phyloP scores from a whole-genome alignment of 2,113 vertebrate genomes.

The Aramus guarauna region DNA sequence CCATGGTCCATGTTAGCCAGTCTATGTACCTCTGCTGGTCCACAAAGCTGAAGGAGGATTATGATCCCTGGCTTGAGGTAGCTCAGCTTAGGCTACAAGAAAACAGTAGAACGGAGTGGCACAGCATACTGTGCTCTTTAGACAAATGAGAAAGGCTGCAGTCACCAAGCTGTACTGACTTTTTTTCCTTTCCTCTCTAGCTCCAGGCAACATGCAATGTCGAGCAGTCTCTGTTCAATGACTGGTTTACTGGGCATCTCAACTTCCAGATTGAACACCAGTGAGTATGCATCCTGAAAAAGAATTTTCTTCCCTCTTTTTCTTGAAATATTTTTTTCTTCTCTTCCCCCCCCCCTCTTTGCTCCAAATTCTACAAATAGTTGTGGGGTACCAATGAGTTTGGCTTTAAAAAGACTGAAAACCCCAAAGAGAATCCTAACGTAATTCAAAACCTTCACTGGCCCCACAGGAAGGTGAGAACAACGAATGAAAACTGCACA shows the following conservation, averaged over 20 bases:
- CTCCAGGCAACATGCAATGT: slow-evolving; percentile 71
- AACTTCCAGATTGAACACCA: slow-evolving; percentile 82
- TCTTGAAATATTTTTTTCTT: no score
- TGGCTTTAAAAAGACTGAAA: neutral
- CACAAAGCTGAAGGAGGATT: neutral
- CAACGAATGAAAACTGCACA: neutral
- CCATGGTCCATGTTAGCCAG: neutral
- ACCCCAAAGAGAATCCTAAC: neutral
- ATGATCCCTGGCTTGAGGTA: neutral
- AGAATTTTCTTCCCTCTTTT: neutral
- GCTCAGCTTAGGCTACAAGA: neutral
- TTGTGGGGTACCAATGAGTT: neutral
- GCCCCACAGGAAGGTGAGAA: neutral
- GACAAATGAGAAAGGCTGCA: neutral
- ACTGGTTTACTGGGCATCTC: slow-evolving; percentile 80
- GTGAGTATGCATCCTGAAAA: slow-evolving; percentile 46
- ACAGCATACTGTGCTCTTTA: neutral
- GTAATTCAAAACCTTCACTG: neutral
- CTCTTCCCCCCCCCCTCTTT: accelerated
- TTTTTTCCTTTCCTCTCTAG: neutral
- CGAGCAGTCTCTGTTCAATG: slow-evolving; percentile 76
- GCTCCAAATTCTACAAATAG: neutral
- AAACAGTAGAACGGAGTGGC: no score
- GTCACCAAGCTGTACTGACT: neutral
- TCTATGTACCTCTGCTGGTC: neutral